phyloP scores from a whole-genome alignment of 2,797 vertebrate species.

The Dendrocincla fuliginosa region DNA sequence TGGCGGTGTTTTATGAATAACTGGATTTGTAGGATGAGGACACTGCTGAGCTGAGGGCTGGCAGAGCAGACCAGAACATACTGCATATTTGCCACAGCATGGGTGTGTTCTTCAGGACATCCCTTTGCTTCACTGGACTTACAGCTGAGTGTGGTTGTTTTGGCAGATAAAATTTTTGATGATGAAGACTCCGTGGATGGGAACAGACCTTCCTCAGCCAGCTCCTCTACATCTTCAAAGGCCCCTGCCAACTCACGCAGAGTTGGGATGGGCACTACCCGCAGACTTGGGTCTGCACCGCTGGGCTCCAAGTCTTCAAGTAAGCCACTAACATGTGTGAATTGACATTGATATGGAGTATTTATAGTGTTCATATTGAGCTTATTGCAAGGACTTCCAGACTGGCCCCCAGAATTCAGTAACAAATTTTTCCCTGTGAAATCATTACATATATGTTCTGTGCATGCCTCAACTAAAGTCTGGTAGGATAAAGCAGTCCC shows the following conservation, averaged over 20 bases:
- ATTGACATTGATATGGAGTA: neutral
- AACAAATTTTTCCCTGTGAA: neutral
- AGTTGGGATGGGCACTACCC: conserved; percentile 80
- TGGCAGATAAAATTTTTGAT: conserved; percentile 96
- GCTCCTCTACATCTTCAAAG: conserved; percentile 88
- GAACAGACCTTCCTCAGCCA: conserved; percentile 94
- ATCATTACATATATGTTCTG: neutral
- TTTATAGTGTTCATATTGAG: neutral
- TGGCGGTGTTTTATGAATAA: neutral
- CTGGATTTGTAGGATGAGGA: neutral
- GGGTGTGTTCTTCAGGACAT: neutral
- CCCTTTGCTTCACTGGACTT: neutral
- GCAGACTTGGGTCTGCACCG: conserved; percentile 84
- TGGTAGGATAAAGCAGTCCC: neutral
- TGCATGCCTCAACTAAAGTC: accelerated
- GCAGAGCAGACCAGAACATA: neutral
- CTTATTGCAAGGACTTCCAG: neutral
- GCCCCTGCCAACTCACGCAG: conserved; percentile 84
- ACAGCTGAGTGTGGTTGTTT: neutral
- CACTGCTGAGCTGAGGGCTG: neutral
- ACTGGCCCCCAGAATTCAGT: neutral
- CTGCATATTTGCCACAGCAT: accelerated
- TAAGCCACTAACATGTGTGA: conserved; percentile 41
- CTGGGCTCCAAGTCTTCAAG: conserved; percentile 84
- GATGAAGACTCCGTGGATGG: conserved; percentile 98